phyloP scores from a whole-genome alignment of 2,888 invertebrate species.

The Neuroscelio doddi region DNA sequence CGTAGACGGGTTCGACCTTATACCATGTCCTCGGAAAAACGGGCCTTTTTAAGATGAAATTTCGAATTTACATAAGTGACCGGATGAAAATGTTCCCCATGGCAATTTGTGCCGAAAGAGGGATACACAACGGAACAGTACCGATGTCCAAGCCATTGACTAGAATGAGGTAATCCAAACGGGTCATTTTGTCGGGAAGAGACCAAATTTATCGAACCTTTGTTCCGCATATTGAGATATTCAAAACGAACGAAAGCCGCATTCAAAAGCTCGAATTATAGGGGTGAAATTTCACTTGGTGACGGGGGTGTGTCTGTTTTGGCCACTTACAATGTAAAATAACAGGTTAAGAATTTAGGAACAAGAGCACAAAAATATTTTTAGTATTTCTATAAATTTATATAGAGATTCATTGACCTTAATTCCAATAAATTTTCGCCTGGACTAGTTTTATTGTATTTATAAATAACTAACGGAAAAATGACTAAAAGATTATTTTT shows the following conservation, averaged over 20 bases:
- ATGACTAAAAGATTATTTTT: too few relatives aligned
- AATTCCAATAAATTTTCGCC: too few relatives aligned
- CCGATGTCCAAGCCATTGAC: conserved; percentile 37
- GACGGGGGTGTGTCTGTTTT: background rate
- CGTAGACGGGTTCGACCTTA: background rate
- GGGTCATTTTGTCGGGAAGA: conserved; percentile 41
- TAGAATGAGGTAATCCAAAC: conserved; percentile 37
- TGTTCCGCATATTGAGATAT: conserved; percentile 38
- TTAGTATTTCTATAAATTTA: too few relatives aligned
- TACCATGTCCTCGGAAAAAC: background rate
- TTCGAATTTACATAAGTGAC: conserved; percentile 41
- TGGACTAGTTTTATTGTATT: too few relatives aligned
- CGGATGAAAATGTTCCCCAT: conserved; percentile 20
- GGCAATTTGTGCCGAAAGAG: conserved; percentile 28
- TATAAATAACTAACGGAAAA: too few relatives aligned
- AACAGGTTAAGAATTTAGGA: too few relatives aligned
- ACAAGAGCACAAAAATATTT: too few relatives aligned
- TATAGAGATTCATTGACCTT: too few relatives aligned
- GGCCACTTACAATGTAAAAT: too few relatives aligned
- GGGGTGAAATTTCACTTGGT: conserved; percentile 1
- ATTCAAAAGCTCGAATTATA: conserved; percentile 40
- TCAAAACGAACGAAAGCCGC: conserved; percentile 37
- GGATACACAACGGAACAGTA: conserved; percentile 16
- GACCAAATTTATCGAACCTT: conserved; percentile 42
- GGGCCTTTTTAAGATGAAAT: conserved; percentile 29